Conservation (phyloP, 2,113 vertebrate species). For the Sceloporus tristichus region DNA sequence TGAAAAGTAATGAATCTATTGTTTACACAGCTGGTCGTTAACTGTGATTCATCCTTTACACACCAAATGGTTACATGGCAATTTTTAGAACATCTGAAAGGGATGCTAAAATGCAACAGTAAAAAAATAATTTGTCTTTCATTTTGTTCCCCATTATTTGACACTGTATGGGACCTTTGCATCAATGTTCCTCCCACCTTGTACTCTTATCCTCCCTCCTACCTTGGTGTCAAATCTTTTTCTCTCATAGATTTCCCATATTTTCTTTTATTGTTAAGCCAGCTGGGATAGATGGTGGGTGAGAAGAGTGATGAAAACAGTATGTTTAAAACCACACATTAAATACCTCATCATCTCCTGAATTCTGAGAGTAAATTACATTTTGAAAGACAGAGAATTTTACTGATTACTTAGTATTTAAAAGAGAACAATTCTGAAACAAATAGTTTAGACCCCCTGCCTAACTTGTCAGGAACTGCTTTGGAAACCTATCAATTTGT, state of each 20-base stretch:
- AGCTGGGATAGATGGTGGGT: not conserved
- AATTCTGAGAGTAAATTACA: not conserved
- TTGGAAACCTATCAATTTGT: no score
- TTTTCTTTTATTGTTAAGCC: not conserved
- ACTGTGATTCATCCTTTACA: constrained; percentile 24
- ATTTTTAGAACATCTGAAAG: constrained; percentile 40
- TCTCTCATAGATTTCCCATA: not conserved
- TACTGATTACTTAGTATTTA: not conserved
- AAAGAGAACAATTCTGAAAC: not conserved
- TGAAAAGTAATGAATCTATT: constrained; percentile 14
- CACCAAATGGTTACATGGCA: constrained; percentile 33
- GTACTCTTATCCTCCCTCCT: not conserved
- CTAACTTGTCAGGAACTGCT: no score
- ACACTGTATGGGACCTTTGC: not conserved
- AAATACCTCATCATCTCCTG: not conserved
- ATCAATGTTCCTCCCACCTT: not conserved
- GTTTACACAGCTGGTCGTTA: constrained; percentile 42
- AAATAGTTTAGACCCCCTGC: no score
- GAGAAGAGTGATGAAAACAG: not conserved
- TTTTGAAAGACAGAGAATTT: not conserved
- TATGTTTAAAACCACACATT: not conserved
- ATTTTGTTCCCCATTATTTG: constrained; percentile 4
- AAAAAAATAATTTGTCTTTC: constrained; percentile 13
- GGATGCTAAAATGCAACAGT: not conserved
- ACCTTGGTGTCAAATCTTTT: not conserved